These are phyloP conservation scores for Pseudopleuronectes americanus DNA, from an alignment of 2,797 vertebrate genomes.

Conservation along the genomic window DNA sequence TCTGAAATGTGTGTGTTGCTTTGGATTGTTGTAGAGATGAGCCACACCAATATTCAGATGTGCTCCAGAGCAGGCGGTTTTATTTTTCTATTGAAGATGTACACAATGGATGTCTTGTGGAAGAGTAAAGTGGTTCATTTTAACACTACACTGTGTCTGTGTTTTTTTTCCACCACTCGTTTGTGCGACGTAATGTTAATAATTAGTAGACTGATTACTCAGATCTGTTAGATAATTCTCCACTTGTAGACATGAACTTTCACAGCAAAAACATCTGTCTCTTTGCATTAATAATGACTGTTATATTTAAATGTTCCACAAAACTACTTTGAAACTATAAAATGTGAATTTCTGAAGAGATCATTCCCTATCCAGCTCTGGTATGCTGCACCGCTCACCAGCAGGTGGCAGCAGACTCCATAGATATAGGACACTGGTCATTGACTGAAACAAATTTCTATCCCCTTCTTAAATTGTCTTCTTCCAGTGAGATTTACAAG, in stretches of 20 bases:
- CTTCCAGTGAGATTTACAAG: no score
- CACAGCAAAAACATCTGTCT: no score
- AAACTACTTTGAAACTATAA: background rate
- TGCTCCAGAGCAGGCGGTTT: constrained; percentile 75
- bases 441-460: no score
- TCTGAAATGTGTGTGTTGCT: constrained; percentile 51
- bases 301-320: no score
- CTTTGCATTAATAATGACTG: no score
- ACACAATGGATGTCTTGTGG: constrained; percentile 78
- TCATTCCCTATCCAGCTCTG: no score
- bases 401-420: constrained; percentile 47
- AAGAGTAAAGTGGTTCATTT: constrained; percentile 83
- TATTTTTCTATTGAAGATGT: constrained; percentile 86
- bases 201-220: background rate
- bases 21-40: constrained; percentile 59
- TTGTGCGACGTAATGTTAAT: background rate
- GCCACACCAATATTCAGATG: constrained; percentile 58
- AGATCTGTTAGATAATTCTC: no score
- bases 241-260: no score
- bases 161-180: background rate
- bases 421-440: background rate
- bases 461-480: no score
- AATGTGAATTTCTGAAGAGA: background rate
- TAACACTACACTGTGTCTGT: constrained; percentile 63
- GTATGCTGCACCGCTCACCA: background rate